Conservation (phyloP, 2,888 invertebrate genomes). For the Xanthorhoe designata region DNA sequence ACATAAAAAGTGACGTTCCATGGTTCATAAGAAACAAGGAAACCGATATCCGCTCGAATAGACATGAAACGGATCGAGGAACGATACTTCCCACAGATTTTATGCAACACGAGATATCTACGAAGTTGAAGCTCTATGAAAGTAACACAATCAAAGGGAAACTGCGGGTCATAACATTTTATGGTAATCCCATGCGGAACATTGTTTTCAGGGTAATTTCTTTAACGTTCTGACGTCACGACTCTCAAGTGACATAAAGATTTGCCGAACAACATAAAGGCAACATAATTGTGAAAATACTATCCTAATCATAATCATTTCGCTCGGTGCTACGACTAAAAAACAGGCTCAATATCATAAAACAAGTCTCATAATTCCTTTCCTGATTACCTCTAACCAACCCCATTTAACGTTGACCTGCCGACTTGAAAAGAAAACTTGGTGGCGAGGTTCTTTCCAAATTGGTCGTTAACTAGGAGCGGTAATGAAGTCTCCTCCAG, state of each 20-base stretch:
- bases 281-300: not conserved
- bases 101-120: too few species aligned
- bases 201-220: not conserved
- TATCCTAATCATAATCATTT: constrained; percentile 5
- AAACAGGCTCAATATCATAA: constrained; percentile 43
- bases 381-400: constrained; percentile 50
- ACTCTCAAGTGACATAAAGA: not conserved
- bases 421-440: constrained; percentile 21
- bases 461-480: constrained; percentile 45
- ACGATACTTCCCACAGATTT: too few species aligned
- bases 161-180: not conserved
- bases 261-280: not conserved
- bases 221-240: not conserved
- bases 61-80: too few species aligned
- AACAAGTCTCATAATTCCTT: constrained; percentile 53
- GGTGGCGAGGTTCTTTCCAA: constrained; percentile 40
- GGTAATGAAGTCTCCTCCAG: constrained; percentile 55
- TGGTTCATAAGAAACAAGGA: too few species aligned
- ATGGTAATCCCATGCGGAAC: not conserved
- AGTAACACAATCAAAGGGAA: not conserved
- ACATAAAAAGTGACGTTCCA: too few species aligned
- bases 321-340: constrained; percentile 3
- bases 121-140: too few species aligned
- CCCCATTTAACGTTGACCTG: constrained; percentile 44
- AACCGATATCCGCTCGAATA: too few species aligned